Conservation (phyloP, 64 coral and sea anemone species). For the Astreopora myriophthalma region DNA sequence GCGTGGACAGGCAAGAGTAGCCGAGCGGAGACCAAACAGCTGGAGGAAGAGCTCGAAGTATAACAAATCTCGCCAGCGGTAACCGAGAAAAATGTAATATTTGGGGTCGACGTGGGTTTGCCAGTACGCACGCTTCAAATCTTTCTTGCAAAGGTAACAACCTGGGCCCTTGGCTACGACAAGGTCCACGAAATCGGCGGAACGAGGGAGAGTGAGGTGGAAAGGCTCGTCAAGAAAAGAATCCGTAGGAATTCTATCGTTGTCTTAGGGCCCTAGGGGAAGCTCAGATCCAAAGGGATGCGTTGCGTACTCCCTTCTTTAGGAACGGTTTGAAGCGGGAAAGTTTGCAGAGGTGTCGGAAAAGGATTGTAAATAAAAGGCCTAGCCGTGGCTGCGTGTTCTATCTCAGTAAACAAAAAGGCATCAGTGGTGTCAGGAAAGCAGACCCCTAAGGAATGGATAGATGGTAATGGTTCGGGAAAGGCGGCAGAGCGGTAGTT, state of each 20-base stretch:
- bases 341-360: background rate
- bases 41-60: constrained; percentile 17
- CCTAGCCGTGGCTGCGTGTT: background rate
- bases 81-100: background rate
- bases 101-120: background rate
- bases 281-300: background rate
- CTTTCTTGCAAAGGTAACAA: constrained; percentile 20
- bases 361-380: constrained; percentile 8
- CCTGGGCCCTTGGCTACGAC: background rate
- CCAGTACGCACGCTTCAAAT: constrained; percentile 18
- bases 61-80: background rate
- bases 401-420: background rate
- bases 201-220: background rate
- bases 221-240: background rate
- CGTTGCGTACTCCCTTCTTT: background rate
- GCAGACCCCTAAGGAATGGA: background rate
- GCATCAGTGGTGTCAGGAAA: background rate
- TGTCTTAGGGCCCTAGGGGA: background rate
- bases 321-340: background rate
- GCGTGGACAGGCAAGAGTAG: constrained; percentile 52
- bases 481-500: background rate
- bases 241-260: constrained; percentile 1
- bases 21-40: constrained; percentile 55
- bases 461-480: background rate
- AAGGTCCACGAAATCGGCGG: background rate